These are phyloP conservation scores for Cryptosula pallasiana DNA, from an alignment of 2,888 invertebrate genomes.

Conservation along the genomic window DNA sequence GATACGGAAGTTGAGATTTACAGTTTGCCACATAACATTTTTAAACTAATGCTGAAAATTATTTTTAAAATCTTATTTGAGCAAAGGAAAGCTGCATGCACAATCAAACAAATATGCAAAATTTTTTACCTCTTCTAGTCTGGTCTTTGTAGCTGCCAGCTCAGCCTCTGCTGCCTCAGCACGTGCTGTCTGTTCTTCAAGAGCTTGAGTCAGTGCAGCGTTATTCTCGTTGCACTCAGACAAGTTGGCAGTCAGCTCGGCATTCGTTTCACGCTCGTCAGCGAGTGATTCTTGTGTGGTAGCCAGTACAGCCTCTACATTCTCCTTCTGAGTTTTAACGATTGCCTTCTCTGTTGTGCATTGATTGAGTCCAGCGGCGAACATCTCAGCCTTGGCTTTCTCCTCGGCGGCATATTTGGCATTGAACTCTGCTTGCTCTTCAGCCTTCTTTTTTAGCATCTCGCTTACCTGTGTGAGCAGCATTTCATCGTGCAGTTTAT, in stretches of 20 bases:
- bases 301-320: not conserved
- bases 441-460: slow-evolving; percentile 6
- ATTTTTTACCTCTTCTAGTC: slow-evolving; percentile 15
- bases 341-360: slow-evolving; percentile 6
- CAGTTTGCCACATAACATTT: too few relatives aligned
- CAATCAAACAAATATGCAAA: too few relatives aligned
- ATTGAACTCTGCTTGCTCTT: not conserved
- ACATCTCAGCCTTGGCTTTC: not conserved
- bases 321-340: not conserved
- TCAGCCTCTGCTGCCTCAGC: not conserved
- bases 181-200: not conserved
- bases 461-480: not conserved
- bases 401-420: not conserved
- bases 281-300: not conserved
- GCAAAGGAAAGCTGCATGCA: too few relatives aligned
- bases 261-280: not conserved
- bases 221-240: not conserved
- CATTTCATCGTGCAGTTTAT: too few relatives aligned
- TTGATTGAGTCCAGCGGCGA: not conserved
- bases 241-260: not conserved
- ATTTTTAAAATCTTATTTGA: too few relatives aligned
- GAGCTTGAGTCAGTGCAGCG: not conserved
- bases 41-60: too few relatives aligned
- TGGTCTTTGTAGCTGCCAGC: slow-evolving; percentile 7
- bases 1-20: too few relatives aligned